Conservation (phyloP, 1,140 invertebrate species). For the Apocrypta bakeri region DNA sequence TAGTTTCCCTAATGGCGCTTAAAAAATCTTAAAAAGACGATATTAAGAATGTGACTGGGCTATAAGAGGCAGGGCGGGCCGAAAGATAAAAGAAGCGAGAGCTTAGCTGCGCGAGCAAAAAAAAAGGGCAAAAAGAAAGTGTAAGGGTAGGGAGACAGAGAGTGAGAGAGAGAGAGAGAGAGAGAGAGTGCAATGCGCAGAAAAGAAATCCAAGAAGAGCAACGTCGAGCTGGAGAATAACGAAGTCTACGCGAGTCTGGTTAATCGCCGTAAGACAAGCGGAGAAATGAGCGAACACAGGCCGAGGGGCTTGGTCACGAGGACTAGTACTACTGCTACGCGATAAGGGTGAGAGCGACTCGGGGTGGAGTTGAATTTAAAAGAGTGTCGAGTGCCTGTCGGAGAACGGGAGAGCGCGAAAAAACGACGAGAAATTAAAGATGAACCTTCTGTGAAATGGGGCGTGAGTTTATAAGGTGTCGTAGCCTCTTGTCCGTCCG, state of each 20-base stretch:
- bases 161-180: too few species aligned
- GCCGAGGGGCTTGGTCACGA: constrained; percentile 60
- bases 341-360: constrained; percentile 38
- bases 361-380: constrained; percentile 68
- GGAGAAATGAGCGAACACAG: constrained; percentile 74
- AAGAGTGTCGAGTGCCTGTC: constrained; percentile 69
- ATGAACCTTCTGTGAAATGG: constrained; percentile 74
- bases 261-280: constrained; percentile 75
- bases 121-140: constrained; percentile 14
- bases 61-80: constrained; percentile 42
- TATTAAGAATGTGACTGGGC: constrained; percentile 73
- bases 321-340: constrained; percentile 45
- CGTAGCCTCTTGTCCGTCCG: neutral
- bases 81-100: constrained; percentile 38
- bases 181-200: constrained; percentile 40
- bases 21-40: constrained; percentile 75
- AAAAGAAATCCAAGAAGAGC: constrained; percentile 38
- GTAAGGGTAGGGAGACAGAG: constrained; percentile 32
- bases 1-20: constrained; percentile 75
- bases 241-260: constrained; percentile 67
- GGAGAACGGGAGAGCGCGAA: constrained; percentile 58
- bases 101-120: neutral
- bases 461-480: constrained; percentile 72
- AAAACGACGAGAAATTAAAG: constrained; percentile 75
- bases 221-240: constrained; percentile 53